These are phyloP conservation scores for Leptinotarsa defecta DNA, from an alignment of 1,140 invertebrate genomes.

Conservation along the genomic window DNA sequence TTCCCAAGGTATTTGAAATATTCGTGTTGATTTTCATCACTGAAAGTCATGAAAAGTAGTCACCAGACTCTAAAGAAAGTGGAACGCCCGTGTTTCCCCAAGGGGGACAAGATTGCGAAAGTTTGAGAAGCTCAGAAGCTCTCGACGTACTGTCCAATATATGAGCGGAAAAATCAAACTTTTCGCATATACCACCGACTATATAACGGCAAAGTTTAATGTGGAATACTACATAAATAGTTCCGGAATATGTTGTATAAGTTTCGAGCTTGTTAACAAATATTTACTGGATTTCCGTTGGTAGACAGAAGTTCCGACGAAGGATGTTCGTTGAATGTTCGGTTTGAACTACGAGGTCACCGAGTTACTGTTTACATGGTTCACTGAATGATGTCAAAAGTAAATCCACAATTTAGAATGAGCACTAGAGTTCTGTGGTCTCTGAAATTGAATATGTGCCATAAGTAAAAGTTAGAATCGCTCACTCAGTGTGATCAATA, in stretches of 20 bases:
- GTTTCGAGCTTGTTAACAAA: conserved; percentile 19
- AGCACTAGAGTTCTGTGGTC: too few species aligned
- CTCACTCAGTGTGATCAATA: too few species aligned
- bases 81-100: background rate
- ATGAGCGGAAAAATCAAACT: conserved; percentile 16
- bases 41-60: too few species aligned
- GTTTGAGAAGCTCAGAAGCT: background rate
- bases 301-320: background rate
- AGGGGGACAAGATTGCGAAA: background rate
- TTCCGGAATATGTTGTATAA: conserved; percentile 14
- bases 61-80: background rate
- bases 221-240: conserved; percentile 15
- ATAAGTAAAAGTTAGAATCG: too few species aligned
- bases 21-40: too few species aligned
- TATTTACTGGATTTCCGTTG: conserved; percentile 4
- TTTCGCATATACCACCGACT: conserved; percentile 11
- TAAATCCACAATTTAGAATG: too few species aligned
- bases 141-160: conserved; percentile 19
- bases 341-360: too few species aligned
- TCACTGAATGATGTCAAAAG: too few species aligned
- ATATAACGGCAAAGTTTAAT: conserved; percentile 2
- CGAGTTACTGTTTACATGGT: too few species aligned
- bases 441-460: too few species aligned
- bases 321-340: background rate
- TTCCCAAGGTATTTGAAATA: too few species aligned